phyloP scores from a whole-genome alignment of 1,140 invertebrate genomes.

The Bradysia coprophila region DNA sequence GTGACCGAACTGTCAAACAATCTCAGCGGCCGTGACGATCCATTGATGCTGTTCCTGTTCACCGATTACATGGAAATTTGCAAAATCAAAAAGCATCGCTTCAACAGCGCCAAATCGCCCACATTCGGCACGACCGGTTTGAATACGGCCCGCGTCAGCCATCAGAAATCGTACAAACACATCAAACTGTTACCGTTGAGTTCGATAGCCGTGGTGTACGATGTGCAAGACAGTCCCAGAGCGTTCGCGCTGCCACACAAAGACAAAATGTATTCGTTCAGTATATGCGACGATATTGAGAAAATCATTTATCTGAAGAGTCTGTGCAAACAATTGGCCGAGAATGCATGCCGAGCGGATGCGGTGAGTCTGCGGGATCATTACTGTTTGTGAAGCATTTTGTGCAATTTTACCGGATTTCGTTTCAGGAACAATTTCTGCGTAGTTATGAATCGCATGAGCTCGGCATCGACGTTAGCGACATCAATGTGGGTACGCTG shows the following conservation, averaged over 20 bases:
- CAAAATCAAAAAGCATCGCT: slow-evolving; percentile 61
- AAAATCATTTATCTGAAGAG: slow-evolving; percentile 63
- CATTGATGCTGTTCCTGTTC: slow-evolving; percentile 79
- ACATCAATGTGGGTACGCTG: slow-evolving; percentile 62
- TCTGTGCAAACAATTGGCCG: slow-evolving; percentile 75
- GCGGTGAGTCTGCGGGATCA: slow-evolving; percentile 34
- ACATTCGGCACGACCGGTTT: slow-evolving; percentile 11
- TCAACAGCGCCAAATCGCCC: slow-evolving; percentile 48
- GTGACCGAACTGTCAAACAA: slow-evolving; percentile 76
- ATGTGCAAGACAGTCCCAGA: slow-evolving; percentile 65
- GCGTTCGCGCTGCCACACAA: slow-evolving; percentile 79
- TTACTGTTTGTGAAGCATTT: neutral
- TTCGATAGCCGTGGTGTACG: slow-evolving; percentile 75
- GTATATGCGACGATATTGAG: slow-evolving; percentile 55
- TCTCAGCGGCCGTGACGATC: slow-evolving; percentile 68
- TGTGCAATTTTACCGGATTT: slow-evolving; percentile 5
- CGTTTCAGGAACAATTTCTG: slow-evolving; percentile 57
- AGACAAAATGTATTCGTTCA: slow-evolving; percentile 75
- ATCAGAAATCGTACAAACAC: slow-evolving; percentile 75
- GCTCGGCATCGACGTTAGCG: slow-evolving; percentile 67
- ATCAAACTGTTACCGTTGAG: slow-evolving; percentile 72
- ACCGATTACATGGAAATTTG: slow-evolving; percentile 85
- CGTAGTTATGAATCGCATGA: slow-evolving; percentile 46
- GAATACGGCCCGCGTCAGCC: slow-evolving; percentile 9
- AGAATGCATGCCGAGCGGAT: slow-evolving; percentile 65